Evolutionary conservation across 2,113 vertebrate genomes (phyloP).

Genomic region (Seriola quinqueradiata): DNA sequence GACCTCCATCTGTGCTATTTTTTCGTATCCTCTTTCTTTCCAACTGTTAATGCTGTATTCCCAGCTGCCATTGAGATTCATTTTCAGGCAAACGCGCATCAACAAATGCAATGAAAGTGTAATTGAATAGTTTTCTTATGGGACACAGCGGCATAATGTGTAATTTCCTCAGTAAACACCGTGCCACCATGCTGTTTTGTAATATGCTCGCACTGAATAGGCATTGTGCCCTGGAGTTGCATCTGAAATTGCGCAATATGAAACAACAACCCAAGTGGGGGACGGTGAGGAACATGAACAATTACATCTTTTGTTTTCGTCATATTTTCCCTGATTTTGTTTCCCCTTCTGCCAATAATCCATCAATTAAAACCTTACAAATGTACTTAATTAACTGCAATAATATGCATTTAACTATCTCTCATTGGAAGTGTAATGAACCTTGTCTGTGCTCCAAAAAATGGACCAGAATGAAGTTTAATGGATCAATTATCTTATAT

Average conservation of each 20-base stretch:
- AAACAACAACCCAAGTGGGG: conserved; percentile 62
- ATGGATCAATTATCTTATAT: conserved; percentile 5
- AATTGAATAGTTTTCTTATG: conserved; percentile 82
- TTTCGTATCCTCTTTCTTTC: not conserved
- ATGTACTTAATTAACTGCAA: conserved; percentile 60
- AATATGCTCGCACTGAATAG: conserved; percentile 66
- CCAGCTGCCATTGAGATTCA: conserved; percentile 52
- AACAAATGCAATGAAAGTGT: conserved; percentile 77
- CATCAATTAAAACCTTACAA: conserved; percentile 67
- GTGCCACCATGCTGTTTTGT: conserved; percentile 78
- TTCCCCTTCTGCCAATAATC: conserved; percentile 18
- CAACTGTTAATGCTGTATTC: conserved; percentile 50
- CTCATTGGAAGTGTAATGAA: conserved; percentile 61
- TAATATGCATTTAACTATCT: conserved; percentile 58
- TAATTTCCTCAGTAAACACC: conserved; percentile 75
- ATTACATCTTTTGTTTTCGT: conserved; percentile 54
- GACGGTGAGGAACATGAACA: conserved; percentile 50
- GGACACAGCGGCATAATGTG: conserved; percentile 75
- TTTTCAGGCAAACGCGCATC: conserved; percentile 58
- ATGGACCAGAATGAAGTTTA: conserved; percentile 6
- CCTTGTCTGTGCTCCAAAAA: conserved; percentile 6
- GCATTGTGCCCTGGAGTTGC: conserved; percentile 67
- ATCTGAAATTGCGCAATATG: conserved; percentile 61
- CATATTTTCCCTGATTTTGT: conserved; percentile 42
- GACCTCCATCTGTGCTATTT: conserved; percentile 44